Evolutionary conservation across 1,140 invertebrate species (phyloP).

Genomic region (Aphidius ervi): DNA sequence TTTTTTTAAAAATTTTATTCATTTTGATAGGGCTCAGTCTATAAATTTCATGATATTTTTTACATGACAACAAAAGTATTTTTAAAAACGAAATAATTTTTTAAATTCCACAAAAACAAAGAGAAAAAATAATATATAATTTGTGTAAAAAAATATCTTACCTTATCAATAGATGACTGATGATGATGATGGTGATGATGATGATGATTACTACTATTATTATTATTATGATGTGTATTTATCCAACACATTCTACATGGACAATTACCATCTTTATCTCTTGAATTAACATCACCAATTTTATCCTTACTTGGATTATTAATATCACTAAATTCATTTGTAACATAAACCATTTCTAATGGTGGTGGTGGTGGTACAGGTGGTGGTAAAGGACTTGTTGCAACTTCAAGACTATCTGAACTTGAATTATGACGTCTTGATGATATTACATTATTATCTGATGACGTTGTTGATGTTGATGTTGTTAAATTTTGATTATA

Average conservation of each 20-base stretch:
- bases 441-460: slow-evolving; percentile 48
- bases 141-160: too few species aligned
- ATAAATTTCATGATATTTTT: too few species aligned
- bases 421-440: slow-evolving; percentile 50
- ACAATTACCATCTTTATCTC: slow-evolving; percentile 27
- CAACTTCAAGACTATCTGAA: slow-evolving; percentile 51
- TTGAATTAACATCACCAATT: slow-evolving; percentile 23
- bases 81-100: too few species aligned
- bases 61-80: too few species aligned
- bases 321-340: slow-evolving; percentile 16
- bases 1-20: too few species aligned
- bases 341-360: slow-evolving; percentile 29
- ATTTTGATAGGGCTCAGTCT: too few species aligned
- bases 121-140: too few species aligned
- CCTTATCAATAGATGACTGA: too few species aligned
- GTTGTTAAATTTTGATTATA: slow-evolving; percentile 40
- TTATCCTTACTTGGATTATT: slow-evolving; percentile 28
- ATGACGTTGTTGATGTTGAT: slow-evolving; percentile 31
- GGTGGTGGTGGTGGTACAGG: slow-evolving; percentile 48
- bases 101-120: too few species aligned
- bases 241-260: slow-evolving; percentile 49
- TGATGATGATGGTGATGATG: too few species aligned
- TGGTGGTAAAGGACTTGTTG: slow-evolving; percentile 50
- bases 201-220: too few species aligned
- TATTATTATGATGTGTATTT: slow-evolving; percentile 35